phyloP scores from a whole-genome alignment of 1,140 invertebrate species.

The Nasonia longicornis region DNA sequence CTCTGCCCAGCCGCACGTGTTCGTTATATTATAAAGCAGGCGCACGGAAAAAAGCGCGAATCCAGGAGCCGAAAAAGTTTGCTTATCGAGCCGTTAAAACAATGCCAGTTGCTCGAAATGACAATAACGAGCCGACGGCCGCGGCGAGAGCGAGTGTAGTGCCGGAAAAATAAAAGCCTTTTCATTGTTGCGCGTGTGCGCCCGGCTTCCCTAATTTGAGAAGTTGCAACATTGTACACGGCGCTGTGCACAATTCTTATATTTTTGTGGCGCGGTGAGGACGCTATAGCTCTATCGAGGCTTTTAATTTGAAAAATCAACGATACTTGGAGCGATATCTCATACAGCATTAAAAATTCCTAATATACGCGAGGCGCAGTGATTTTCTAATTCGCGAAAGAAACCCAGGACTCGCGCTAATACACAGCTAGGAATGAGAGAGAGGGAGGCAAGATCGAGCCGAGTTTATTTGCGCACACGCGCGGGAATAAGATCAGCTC shows the following conservation, averaged over 20 bases:
- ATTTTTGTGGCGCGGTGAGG: too few relatives aligned
- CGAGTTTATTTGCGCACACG: slow-evolving; percentile 32
- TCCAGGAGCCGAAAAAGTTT: slow-evolving; percentile 35
- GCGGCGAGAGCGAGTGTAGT: neutral
- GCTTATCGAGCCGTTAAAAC: slow-evolving; percentile 48
- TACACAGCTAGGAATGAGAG: neutral
- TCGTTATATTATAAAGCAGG: slow-evolving; percentile 35
- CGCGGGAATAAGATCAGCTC: slow-evolving; percentile 45
- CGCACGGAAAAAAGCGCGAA: slow-evolving; percentile 28
- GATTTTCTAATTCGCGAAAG: too few relatives aligned
- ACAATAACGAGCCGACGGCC: slow-evolving; percentile 32
- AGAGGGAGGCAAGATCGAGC: neutral
- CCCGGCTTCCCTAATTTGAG: slow-evolving; percentile 3
- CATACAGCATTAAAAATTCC: too few relatives aligned
- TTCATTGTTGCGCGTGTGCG: neutral
- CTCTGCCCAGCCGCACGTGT: slow-evolving; percentile 12
- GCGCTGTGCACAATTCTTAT: too few relatives aligned
- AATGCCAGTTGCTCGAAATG: slow-evolving; percentile 30
- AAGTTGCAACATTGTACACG: slow-evolving; percentile 16
- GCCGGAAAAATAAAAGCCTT: neutral
- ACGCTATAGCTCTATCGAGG: too few relatives aligned
- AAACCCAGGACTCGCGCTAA: too few relatives aligned
- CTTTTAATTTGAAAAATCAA: neutral
- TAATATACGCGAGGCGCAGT: too few relatives aligned
- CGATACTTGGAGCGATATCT: too few relatives aligned